Base-by-base conservation (phyloP, 2,113 vertebrate genomes). In the Atlantisia rogersi region DNA sequence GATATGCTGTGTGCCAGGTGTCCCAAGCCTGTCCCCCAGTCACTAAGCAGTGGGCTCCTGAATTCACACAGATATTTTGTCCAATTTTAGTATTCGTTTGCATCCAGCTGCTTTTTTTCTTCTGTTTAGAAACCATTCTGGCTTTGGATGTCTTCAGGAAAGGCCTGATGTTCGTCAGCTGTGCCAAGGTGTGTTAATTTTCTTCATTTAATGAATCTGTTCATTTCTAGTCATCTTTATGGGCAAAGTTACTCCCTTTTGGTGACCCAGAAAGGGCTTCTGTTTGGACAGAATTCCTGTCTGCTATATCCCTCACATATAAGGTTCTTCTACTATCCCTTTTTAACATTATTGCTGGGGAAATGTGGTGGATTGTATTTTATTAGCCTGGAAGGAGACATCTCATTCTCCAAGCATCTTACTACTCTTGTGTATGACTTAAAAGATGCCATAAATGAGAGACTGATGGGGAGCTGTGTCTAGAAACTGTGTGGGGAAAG, bases 81-180 rank as follows among this genome's bases (percentile, higher is more conserved):
- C 88, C 4, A 2, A 8, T 56, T 60, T 44, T 46, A 81, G 24
- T 46, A 9, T 3, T 70, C 16, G n/a, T 81, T 75, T 86, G 53
- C 50, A 46, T 62, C 64, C 77, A 58, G 4, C 76, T 86, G 22
- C 44, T 3, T 74, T 78, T 78, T 78, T 91, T 60, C 26, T 56
- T 52, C 50, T 75, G 63, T 93, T 60, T 95, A 99, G 99, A 99
- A 76, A 99, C 98, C 2, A 96, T 99, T 86, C 96, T 99, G 82
- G 99, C 99, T 32, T 37, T 99, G 95, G 99, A 99, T 6, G 99
- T 99, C 74, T 99, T 99, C 97, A 98, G 97, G 56, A 99, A 99
- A 75, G 99, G 98, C 16, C 92, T 92, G 73, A 96, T 99, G 52
- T 99, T 99, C 28, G 98, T 98, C 69, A 99, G 99, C 97, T 99